These are phyloP conservation scores for Luehdorfia chinensis DNA, from an alignment of 1,140 invertebrate species.

Conservation along the genomic window DNA sequence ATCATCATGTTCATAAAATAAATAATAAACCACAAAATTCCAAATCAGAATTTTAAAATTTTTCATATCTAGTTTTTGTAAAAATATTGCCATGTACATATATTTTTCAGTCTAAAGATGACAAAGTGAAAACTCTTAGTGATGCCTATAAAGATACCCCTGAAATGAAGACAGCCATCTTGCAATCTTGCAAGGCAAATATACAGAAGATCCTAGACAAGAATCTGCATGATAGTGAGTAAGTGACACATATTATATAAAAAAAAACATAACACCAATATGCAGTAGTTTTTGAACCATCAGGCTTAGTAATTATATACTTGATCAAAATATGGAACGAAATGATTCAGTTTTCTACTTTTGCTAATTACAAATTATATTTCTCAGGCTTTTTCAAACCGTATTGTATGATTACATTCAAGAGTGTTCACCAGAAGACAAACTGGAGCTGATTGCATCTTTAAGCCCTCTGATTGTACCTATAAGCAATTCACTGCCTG, in stretches of 20 bases:
- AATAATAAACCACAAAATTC: too few species aligned
- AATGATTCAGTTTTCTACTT: too few species aligned
- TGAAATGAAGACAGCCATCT: slow-evolving; percentile 83
- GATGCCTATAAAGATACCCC: slow-evolving; percentile 81
- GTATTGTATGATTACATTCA: slow-evolving; percentile 89
- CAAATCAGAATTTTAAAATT: too few species aligned
- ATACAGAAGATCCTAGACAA: slow-evolving; percentile 85
- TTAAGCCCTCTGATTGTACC: slow-evolving; percentile 84
- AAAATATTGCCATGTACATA: too few species aligned
- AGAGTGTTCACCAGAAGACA: slow-evolving; percentile 84
- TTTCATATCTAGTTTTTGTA: too few species aligned
- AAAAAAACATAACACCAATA: too few species aligned
- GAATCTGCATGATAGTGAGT: slow-evolving; percentile 80
- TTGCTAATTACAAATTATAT: too few species aligned
- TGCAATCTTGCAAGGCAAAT: slow-evolving; percentile 84
- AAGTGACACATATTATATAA: too few species aligned
- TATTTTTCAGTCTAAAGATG: slow-evolving; percentile 78
- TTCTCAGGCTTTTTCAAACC: slow-evolving; percentile 84
- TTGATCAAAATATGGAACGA: too few species aligned
- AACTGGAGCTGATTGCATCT: slow-evolving; percentile 84
- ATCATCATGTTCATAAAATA: too few species aligned
- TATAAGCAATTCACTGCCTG: slow-evolving; percentile 90
- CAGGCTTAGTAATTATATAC: too few species aligned
- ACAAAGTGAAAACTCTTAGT: slow-evolving; percentile 77
- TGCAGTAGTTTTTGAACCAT: too few species aligned